Conservation (phyloP, 2,888 invertebrate genomes). For the Antitype chi region DNA sequence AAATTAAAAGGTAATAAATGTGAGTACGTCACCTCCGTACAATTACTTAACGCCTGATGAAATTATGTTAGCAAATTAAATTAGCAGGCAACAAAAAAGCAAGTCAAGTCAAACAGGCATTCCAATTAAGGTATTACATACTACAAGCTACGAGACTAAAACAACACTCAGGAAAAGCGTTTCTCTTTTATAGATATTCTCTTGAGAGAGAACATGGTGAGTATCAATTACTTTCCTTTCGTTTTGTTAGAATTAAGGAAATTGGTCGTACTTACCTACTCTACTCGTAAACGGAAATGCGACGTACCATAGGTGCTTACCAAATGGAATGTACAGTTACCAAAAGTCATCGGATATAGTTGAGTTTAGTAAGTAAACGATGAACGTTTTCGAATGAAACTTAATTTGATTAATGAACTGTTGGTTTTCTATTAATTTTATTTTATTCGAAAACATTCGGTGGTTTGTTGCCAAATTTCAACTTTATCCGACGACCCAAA, state of each 20-base stretch:
- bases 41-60: slow-evolving; percentile 35
- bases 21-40: neutral
- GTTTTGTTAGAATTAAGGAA: slow-evolving; percentile 33
- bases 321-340: neutral
- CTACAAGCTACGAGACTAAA: neutral
- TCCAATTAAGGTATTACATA: neutral
- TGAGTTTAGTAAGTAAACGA: no score
- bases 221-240: slow-evolving; percentile 30
- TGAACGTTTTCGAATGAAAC: no score
- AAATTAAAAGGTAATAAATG: no score
- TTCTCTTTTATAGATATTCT: slow-evolving; percentile 14
- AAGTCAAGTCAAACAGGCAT: slow-evolving; percentile 10
- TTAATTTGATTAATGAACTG: no score
- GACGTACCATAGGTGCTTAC: neutral
- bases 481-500: no score
- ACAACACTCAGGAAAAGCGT: slow-evolving; percentile 8
- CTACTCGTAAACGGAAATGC: slow-evolving; percentile 2
- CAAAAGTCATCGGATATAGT: no score
- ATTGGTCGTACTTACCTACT: slow-evolving; percentile 4
- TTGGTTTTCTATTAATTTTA: no score
- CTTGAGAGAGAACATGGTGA: slow-evolving; percentile 3
- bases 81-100: neutral
- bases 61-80: slow-evolving; percentile 42
- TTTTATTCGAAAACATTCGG: no score
- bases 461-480: no score